Evolutionary conservation across 2,797 vertebrate genomes (phyloP), one percentile per base, ranked within the genome.

Genomic region (Balearica regulorum): DNA sequence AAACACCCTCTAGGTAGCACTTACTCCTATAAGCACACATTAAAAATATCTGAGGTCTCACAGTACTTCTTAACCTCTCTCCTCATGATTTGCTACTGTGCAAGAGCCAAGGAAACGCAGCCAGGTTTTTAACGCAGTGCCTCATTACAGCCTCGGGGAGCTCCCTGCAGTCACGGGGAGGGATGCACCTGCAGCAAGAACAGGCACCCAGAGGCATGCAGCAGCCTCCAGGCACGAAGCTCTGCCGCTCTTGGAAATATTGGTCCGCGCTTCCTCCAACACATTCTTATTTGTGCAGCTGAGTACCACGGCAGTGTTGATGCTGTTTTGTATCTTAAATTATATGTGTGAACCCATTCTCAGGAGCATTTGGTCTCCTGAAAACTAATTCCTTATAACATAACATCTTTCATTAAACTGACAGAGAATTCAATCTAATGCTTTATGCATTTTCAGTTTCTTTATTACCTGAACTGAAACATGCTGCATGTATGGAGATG

Each of bases 121-220:
- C 10, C 39, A 77, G 28, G 46, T 54, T 71, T 55, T 49, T 28
- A 24, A 3, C 0, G 15, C 10, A 3, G 21, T 9, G 46, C 4
- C 37, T 49, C 39, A 2, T 10, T 39, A n/a, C 28, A 28, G 68
- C 39, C 51, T 33, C 5, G 3, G 71, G 57, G 22, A 83, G 60
- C 1, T 60, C 28, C 39, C 37, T 8, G 4, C 43, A 13, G 6
- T 5, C 48, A 8, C 2, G 3, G 6, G 37, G 9, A 43, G 15
- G n/a, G 48, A 78, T 8, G 62, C 62, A 25, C 58, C 51, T 6
- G 3, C 53, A 53, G 83, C 68, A 77, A 5, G 5, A 51, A 43
- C 16, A 39, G 28, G 77, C 41, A 61, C 14, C 13, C 0, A 0
- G 25, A 48, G 33, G 39, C 2, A 3, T 1, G 19, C 2, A 1